Evolutionary conservation across 2,888 invertebrate genomes (phyloP).

Genomic region (Brassicogethes aeneus): DNA sequence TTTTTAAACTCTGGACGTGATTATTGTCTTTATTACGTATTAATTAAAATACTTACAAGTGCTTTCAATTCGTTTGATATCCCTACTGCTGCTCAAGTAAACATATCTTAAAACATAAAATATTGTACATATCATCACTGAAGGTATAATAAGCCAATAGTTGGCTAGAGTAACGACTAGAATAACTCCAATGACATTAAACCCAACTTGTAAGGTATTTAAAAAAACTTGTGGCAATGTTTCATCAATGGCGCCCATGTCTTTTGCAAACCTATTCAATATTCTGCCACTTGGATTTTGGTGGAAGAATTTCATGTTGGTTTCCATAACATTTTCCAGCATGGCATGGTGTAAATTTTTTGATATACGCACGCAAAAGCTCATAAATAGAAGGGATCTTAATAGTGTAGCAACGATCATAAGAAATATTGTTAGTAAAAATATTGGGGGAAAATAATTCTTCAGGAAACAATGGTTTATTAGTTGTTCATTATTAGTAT

Average conservation of each 20-base stretch:
- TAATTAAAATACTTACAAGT: no score
- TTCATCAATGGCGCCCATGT: constrained; percentile 48
- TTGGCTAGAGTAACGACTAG: constrained; percentile 62
- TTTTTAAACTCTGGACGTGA: no score
- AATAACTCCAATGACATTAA: constrained; percentile 59
- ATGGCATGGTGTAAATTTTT: constrained; percentile 43
- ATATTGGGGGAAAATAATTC: background rate
- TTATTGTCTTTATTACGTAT: no score
- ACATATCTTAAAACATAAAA: constrained; percentile 50
- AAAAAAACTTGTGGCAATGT: constrained; percentile 30
- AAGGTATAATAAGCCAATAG: constrained; percentile 57
- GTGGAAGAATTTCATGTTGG: constrained; percentile 57
- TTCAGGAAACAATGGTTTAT: background rate
- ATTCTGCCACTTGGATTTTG: constrained; percentile 51
- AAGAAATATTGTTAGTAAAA: background rate
- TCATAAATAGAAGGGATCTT: constrained; percentile 60
- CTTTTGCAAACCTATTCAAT: constrained; percentile 58
- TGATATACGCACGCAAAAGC: constrained; percentile 60
- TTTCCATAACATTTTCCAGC: constrained; percentile 43
- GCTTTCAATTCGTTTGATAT: constrained; percentile 60
- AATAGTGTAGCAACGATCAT: constrained; percentile 39
- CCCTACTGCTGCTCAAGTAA: constrained; percentile 63
- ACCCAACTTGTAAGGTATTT: constrained; percentile 37
- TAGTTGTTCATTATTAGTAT: background rate
- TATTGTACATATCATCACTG: constrained; percentile 35